phyloP scores from a whole-genome alignment of 2,888 invertebrate species.

The Ditula angustiorana region DNA sequence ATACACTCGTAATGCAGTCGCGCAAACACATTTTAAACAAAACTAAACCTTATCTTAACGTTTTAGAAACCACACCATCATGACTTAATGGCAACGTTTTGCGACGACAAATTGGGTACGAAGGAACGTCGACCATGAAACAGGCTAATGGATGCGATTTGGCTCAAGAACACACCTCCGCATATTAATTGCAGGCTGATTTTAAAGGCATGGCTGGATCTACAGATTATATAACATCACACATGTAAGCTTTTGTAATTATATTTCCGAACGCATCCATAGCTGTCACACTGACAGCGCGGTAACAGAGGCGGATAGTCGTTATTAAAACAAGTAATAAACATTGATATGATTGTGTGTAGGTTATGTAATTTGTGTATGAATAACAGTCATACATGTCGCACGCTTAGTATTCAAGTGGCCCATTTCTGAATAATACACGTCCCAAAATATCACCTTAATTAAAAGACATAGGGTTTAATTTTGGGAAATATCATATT shows the following conservation, averaged over 20 bases:
- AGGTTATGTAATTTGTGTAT: no score
- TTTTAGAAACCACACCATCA: background rate
- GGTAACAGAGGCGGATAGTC: no score
- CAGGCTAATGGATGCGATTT: conserved; percentile 45
- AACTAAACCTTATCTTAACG: conserved; percentile 44
- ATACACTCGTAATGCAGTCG: conserved; percentile 50
- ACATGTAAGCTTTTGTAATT: background rate
- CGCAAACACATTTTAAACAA: conserved; percentile 37
- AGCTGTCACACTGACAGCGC: no score
- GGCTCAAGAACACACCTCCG: conserved; percentile 39
- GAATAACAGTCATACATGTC: no score
- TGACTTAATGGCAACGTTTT: background rate
- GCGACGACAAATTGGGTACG: conserved; percentile 62
- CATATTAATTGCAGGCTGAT: conserved; percentile 32
- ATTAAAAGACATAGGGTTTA: no score
- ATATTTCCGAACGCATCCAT: background rate
- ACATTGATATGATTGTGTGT: no score
- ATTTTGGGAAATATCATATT: no score
- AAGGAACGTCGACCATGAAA: conserved; percentile 49
- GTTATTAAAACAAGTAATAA: no score
- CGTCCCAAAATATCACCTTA: no score
- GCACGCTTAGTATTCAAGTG: no score
- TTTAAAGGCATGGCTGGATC: conserved; percentile 30
- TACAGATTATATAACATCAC: conserved; percentile 13
- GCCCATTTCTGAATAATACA: no score